Percentiles rank a stretch among this genome's conserved stretches.
Evolutionary conservation across 2,888 invertebrate species (phyloP).

Genomic region (Coenonympha glycerion): DNA sequence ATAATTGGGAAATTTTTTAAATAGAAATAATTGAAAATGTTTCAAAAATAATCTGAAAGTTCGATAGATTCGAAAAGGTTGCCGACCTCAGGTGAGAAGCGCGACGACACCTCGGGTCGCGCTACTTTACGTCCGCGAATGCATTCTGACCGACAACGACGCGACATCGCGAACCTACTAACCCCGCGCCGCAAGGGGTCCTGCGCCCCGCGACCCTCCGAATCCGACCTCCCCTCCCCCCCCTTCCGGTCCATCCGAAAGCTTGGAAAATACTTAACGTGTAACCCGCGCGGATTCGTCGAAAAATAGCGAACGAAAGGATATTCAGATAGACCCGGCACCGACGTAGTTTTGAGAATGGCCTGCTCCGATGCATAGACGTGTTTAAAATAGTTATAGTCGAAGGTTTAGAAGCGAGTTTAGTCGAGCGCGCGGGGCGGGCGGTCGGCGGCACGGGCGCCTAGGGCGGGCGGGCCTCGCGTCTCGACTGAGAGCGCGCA

Average conservation of each 20-base stretch:
- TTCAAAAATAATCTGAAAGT: slow-evolving; percentile 8
- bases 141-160: slow-evolving; percentile 74
- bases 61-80: slow-evolving; percentile 43
- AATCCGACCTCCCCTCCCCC: slow-evolving; percentile 57
- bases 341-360: slow-evolving; percentile 29
- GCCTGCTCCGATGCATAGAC: slow-evolving; percentile 35
- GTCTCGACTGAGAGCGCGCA: slow-evolving; percentile 81
- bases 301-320: slow-evolving; percentile 29
- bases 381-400: slow-evolving; percentile 47
- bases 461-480: slow-evolving; percentile 76
- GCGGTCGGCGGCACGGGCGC: slow-evolving; percentile 65
- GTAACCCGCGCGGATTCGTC: slow-evolving; percentile 56
- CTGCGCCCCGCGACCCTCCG: slow-evolving; percentile 71
- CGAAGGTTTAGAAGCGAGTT: slow-evolving; percentile 37
- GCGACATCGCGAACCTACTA: slow-evolving; percentile 75
- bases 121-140: slow-evolving; percentile 74
- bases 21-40: slow-evolving; percentile 2
- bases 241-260: slow-evolving; percentile 69
- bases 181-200: slow-evolving; percentile 72
- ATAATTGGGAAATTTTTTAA: slow-evolving; percentile 8
- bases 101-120: slow-evolving; percentile 71
- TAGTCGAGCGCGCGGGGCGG: slow-evolving; percentile 60
- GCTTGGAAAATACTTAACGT: slow-evolving; percentile 70
- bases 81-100: slow-evolving; percentile 66
- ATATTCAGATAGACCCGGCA: slow-evolving; percentile 18